phyloP scores from a whole-genome alignment of 2,113 vertebrate species.

The Hyaena hyaena region DNA sequence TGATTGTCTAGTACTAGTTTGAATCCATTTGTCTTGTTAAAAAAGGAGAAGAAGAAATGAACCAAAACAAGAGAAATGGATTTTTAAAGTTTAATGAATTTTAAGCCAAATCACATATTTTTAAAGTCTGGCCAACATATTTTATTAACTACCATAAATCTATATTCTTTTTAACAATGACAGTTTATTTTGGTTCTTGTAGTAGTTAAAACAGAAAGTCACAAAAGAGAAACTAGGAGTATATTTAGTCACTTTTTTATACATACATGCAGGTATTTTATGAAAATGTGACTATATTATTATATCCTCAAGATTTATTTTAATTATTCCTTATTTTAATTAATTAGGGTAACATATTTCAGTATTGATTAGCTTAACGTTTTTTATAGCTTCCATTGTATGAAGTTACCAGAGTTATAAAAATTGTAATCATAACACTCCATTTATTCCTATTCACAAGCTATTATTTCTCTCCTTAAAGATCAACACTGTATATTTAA shows the following conservation, averaged over 20 bases:
- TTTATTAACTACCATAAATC: not conserved
- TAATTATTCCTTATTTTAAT: not conserved
- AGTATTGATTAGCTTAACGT: not conserved
- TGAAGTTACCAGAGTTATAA: not conserved
- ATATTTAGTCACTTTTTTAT: not conserved
- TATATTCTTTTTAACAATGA: not conserved
- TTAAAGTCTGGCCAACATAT: not conserved
- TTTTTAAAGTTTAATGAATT: not conserved
- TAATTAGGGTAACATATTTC: not conserved
- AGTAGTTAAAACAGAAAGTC: not conserved
- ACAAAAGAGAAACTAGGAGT: not conserved
- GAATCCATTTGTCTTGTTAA: not conserved
- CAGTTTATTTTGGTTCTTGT: not conserved
- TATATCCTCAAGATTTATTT: not conserved
- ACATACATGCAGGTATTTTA: not conserved
- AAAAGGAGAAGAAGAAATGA: not conserved
- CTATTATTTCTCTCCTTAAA: not conserved
- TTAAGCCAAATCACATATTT: not conserved
- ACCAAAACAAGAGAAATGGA: not conserved
- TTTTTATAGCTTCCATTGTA: not conserved
- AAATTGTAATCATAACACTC: not conserved
- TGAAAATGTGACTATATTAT: not conserved
- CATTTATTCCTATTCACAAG: not conserved
- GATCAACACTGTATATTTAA: not conserved
- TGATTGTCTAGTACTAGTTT: not conserved